phyloP scores from a whole-genome alignment of 2,888 invertebrate species.

The Zeuzera pyrina region DNA sequence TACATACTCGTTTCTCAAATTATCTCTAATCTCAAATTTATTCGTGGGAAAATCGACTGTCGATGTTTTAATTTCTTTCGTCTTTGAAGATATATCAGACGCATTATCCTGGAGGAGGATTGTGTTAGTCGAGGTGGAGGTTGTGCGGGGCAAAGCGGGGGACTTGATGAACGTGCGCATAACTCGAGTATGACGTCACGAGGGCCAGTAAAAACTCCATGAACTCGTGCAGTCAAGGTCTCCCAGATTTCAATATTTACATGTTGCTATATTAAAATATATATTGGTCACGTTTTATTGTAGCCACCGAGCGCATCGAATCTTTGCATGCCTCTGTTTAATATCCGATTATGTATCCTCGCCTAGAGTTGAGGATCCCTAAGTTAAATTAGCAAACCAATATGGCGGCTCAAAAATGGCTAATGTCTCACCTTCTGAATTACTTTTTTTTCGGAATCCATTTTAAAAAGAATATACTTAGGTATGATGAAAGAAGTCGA shows the following conservation, averaged over 20 bases:
- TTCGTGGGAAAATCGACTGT: constrained; percentile 57
- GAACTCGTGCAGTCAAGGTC: constrained; percentile 63
- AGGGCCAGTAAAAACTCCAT: constrained; percentile 55
- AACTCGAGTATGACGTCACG: constrained; percentile 61
- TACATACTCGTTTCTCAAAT: too few relatives aligned
- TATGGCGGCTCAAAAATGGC: too few relatives aligned
- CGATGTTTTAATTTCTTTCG: constrained; percentile 48
- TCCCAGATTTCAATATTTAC: constrained; percentile 46
- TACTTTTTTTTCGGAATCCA: too few relatives aligned
- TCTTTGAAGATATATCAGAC: constrained; percentile 60
- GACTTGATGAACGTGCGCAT: constrained; percentile 47
- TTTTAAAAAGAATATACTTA: too few relatives aligned
- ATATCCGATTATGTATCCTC: not conserved
- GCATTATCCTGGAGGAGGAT: constrained; percentile 59
- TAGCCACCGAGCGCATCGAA: constrained; percentile 17
- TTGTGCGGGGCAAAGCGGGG: constrained; percentile 13
- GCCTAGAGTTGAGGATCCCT: not conserved
- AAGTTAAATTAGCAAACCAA: too few relatives aligned
- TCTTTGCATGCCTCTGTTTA: constrained; percentile 12
- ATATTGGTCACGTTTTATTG: constrained; percentile 30
- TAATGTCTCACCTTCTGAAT: too few relatives aligned
- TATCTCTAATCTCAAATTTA: too few relatives aligned
- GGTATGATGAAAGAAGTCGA: too few relatives aligned
- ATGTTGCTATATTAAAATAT: constrained; percentile 35
- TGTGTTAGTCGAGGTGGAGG: constrained; percentile 27